These are phyloP conservation scores for Clupea harengus DNA, from an alignment of 2,113 vertebrate species.

Conservation along the genomic window DNA sequence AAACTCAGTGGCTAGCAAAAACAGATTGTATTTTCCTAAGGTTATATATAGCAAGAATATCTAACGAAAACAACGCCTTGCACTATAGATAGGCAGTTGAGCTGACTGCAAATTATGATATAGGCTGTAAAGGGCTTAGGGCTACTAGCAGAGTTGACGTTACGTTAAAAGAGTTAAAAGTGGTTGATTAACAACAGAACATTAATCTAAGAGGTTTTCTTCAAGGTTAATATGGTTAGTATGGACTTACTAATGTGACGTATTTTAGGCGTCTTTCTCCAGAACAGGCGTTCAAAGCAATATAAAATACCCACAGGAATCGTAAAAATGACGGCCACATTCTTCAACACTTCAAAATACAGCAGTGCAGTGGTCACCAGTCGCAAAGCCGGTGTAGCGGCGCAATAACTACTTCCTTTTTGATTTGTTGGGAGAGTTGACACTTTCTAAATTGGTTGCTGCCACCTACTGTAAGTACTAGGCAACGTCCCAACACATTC, in stretches of 20 bases:
- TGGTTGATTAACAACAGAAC: background rate
- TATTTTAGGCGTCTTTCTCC: constrained; percentile 36
- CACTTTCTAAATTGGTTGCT: background rate
- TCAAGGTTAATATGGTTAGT: background rate
- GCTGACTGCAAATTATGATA: too few relatives aligned
- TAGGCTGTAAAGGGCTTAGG: too few relatives aligned
- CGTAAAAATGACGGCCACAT: background rate
- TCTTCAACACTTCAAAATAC: background rate
- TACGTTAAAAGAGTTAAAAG: background rate
- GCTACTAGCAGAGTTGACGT: background rate
- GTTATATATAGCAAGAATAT: background rate
- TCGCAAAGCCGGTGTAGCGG: too few relatives aligned
- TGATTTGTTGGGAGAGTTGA: background rate
- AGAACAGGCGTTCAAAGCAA: constrained; percentile 18
- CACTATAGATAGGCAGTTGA: background rate
- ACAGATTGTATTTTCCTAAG: background rate
- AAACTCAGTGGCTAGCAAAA: background rate
- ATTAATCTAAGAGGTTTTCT: background rate
- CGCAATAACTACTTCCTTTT: background rate
- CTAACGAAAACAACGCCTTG: background rate
- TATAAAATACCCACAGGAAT: constrained; percentile 11
- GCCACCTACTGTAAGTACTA: background rate
- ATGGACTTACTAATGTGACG: constrained; percentile 42
- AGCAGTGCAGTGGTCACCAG: background rate
- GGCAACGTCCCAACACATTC: too few relatives aligned